Conservation (phyloP, 2,797 vertebrate species). For the Sebastes jordani region DNA sequence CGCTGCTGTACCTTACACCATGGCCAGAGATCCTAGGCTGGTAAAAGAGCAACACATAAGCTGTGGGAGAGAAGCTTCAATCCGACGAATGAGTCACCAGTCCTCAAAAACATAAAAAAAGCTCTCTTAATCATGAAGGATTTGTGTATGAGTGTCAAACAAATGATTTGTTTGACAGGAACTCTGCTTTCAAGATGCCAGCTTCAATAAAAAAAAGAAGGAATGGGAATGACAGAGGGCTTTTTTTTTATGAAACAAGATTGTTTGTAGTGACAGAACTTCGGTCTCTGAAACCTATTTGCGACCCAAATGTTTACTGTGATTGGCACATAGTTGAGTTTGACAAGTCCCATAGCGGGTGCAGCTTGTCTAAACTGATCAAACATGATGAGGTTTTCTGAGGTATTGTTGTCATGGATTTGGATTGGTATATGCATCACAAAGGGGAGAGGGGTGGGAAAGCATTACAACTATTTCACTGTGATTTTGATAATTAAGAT, state of each 20-base stretch:
- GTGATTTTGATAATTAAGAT: neutral
- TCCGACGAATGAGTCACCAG: slow-evolving; percentile 44
- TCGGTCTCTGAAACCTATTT: slow-evolving; percentile 16
- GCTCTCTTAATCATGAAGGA: slow-evolving; percentile 34
- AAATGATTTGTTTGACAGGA: slow-evolving; percentile 39
- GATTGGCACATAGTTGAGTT: slow-evolving; percentile 15
- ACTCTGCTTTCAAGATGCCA: slow-evolving; percentile 31
- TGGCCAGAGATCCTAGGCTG: neutral
- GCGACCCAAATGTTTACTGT: slow-evolving; percentile 32
- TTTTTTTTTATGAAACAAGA: neutral
- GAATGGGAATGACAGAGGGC: slow-evolving; percentile 2
- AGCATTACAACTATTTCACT: neutral
- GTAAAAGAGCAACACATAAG: neutral
- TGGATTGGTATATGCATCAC: neutral
- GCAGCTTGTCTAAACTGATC: slow-evolving; percentile 19
- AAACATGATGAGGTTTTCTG: slow-evolving; percentile 15
- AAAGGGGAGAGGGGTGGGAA: neutral
- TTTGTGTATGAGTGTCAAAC: slow-evolving; percentile 29
- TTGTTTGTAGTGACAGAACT: slow-evolving; percentile 43
- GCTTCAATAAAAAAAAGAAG: slow-evolving; percentile 17
- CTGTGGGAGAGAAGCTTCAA: neutral
- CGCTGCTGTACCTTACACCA: neutral
- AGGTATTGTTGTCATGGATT: neutral
- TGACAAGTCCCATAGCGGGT: slow-evolving; percentile 13
- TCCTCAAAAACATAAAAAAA: slow-evolving; percentile 3